phyloP scores from a whole-genome alignment of 1,140 invertebrate species.

The Atta colombica region DNA sequence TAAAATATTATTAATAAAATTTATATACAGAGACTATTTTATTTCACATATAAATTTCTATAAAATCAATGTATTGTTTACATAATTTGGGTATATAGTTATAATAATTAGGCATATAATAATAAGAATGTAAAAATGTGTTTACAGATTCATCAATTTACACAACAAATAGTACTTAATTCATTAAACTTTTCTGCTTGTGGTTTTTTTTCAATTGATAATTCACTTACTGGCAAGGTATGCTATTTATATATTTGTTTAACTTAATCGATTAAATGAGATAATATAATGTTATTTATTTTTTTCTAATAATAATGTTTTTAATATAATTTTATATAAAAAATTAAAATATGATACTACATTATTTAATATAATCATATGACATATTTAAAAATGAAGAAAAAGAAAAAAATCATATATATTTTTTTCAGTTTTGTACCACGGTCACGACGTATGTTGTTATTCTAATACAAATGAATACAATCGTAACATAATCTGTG shows the following conservation, averaged over 20 bases:
- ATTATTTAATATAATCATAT: background rate
- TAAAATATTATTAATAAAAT: background rate
- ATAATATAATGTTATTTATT: background rate
- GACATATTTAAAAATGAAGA: background rate
- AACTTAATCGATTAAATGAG: background rate
- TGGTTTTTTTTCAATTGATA: constrained; percentile 37
- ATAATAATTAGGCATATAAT: background rate
- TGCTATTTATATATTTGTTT: background rate
- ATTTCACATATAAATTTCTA: background rate
- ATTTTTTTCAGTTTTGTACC: constrained; percentile 43
- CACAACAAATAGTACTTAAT: constrained; percentile 37
- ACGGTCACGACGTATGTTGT: constrained; percentile 44
- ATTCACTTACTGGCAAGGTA: constrained; percentile 40
- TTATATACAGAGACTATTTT: background rate
- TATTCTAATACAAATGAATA: constrained; percentile 43
- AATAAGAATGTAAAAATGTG: background rate
- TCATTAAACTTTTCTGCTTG: constrained; percentile 22
- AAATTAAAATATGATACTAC: background rate
- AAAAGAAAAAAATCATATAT: background rate
- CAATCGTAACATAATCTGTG: background rate
- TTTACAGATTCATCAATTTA: constrained; percentile 45
- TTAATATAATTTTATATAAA: background rate
- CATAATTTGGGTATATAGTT: background rate
- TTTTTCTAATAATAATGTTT: background rate
- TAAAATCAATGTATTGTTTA: background rate